Evolutionary conservation across 35 echinoderm and acorn worm genomes (phyloP).

Genomic region (Apostichopus japonicus): DNA sequence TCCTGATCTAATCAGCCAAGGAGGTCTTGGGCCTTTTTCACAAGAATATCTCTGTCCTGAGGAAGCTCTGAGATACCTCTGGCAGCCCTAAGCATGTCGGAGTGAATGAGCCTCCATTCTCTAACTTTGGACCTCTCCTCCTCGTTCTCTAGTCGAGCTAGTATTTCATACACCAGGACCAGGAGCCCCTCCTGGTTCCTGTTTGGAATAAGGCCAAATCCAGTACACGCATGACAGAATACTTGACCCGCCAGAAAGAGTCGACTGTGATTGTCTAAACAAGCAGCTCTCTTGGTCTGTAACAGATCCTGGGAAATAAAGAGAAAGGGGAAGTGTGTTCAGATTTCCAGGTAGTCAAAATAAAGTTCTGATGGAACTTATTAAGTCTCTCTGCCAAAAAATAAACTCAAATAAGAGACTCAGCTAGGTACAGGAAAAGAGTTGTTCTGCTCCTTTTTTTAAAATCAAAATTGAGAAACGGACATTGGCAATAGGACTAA

Average conservation of each 20-base stretch:
- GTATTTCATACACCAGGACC: constrained; percentile 1
- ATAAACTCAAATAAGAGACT: no score
- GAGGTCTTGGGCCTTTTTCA: constrained; percentile 1
- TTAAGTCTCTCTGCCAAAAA: no score
- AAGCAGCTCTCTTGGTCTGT: no score
- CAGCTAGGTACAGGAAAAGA: no score
- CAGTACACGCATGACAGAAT: constrained; percentile 12
- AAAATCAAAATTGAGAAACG: no score
- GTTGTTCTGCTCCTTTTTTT: no score
- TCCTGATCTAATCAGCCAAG: background rate
- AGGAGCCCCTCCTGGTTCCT: background rate
- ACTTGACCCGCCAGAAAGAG: constrained; percentile 21
- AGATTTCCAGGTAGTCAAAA: background rate
- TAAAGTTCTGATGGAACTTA: no score
- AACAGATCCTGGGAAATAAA: background rate
- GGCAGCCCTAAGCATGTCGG: constrained; percentile 6
- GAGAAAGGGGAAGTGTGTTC: background rate
- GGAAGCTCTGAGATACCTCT: background rate
- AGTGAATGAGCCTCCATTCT: constrained; percentile 9
- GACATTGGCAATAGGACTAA: no score
- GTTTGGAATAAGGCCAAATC: background rate
- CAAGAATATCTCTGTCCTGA: background rate
- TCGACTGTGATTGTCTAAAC: background rate
- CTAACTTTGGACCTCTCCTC: background rate
- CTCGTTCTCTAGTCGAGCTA: background rate